A percentile compares a stretch with the other conserved stretches of the same genome.
These are phyloP conservation scores for Serilophus lunatus DNA, from an alignment of 2,113 vertebrate genomes.

Conservation along the genomic window DNA sequence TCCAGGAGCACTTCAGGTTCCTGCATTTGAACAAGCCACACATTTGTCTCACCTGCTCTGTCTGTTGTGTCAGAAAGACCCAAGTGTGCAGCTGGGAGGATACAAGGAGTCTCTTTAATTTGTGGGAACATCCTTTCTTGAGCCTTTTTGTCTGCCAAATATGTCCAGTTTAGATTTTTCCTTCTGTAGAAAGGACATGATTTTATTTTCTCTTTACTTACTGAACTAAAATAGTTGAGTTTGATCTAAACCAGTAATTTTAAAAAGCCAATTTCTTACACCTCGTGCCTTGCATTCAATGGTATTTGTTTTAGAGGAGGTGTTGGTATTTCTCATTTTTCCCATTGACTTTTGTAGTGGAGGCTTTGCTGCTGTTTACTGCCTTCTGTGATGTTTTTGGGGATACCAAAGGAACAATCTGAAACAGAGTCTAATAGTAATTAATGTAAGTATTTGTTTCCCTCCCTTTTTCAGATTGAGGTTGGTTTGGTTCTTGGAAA, in stretches of 20 bases:
- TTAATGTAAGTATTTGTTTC: slow-evolving; percentile 6
- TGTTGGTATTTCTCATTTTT: background rate
- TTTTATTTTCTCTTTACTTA: background rate
- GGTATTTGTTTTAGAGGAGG: background rate
- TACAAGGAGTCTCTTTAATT: background rate
- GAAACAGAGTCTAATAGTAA: background rate
- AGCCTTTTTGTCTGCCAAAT: background rate
- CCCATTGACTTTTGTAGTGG: background rate
- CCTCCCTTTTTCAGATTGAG: slow-evolving; percentile 75
- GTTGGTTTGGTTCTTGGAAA: slow-evolving; percentile 89
- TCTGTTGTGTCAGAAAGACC: background rate
- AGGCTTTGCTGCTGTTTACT: background rate
- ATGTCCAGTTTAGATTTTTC: background rate
- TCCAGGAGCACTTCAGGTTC: background rate
- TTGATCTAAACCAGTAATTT: background rate
- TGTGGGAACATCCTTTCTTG: background rate
- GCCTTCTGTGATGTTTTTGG: background rate
- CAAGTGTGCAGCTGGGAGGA: background rate
- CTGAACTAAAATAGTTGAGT: background rate
- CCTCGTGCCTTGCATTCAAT: background rate
- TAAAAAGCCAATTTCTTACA: background rate
- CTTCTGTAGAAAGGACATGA: background rate
- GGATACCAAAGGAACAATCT: background rate
- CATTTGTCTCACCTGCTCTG: background rate
- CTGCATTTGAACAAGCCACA: background rate